Evolutionary conservation across 1,140 invertebrate species (phyloP), one percentile per base, ranked within the genome.

Genomic region (Bicyclus anynana): DNA sequence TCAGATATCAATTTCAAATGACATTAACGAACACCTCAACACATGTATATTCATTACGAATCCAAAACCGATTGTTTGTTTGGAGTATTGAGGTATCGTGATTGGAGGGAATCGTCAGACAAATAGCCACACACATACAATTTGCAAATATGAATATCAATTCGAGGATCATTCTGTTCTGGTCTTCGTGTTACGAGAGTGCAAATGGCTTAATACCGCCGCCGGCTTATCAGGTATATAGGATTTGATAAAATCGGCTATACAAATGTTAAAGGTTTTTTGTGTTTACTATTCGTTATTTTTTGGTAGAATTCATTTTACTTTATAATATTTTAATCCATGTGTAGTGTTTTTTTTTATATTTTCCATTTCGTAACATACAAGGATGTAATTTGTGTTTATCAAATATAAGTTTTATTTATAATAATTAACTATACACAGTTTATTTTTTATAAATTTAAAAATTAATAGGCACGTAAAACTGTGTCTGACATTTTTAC

Each of bases 61-160:
- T 65, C 23, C 23, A 40, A 52, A 50, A 54, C 48, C 57, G 49
- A 56, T 58, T 61, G 55, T 58, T 55, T 64, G 65, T 65, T 65
- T 58, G 59, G 51, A 53, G 54, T 63, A 62, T 64, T 59, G 66
- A 71, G 68, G 63, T 74, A 74, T 67, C 66, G 69, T 74, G 72
- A 74, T 74, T 74, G 72, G 54, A 55, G 57, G 26, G 67, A 71
- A 67, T 63, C 55, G 60, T 66, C 58, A 51, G 29, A 69, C 64
- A 69, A 69, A 69, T 61, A 69, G 50, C 53, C 50, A 72, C 67
- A 69, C 66, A 66, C 69, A 74, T 72, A 72, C 68, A 52, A 69
- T 69, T 69, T 69, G 67, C 67, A 69, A 67, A 67, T 67, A 69
- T 69, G 67, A 69, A 69, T 69, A 60, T 51, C 58, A 69, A 70